Evolutionary conservation across 2,797 vertebrate species (phyloP).

Genomic region (Silurus lanzhouensis): DNA sequence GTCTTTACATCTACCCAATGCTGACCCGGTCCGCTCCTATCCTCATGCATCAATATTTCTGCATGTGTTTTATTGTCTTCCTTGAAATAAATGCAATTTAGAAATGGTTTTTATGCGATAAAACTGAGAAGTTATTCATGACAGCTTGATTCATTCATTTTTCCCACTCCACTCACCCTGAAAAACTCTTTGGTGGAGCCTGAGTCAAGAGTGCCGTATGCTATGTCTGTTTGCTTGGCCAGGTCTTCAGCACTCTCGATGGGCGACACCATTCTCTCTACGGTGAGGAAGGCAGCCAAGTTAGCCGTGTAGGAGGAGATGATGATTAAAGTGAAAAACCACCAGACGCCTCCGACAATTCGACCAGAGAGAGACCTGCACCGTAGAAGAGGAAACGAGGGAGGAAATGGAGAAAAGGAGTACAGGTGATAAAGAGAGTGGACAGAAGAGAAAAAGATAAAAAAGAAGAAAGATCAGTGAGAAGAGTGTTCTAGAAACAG

Average conservation of each 20-base stretch:
- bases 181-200: constrained; percentile 99
- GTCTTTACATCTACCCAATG: not conserved
- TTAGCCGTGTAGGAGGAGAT: constrained; percentile 99
- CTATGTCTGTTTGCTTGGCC: constrained; percentile 98
- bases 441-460: constrained; percentile 9
- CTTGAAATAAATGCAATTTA: not conserved
- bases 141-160: not conserved
- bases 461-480: constrained; percentile 33
- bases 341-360: constrained; percentile 98
- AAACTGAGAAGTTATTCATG: not conserved
- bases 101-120: not conserved
- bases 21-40: not conserved
- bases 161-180: constrained; percentile 79
- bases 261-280: constrained; percentile 97
- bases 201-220: constrained; percentile 95
- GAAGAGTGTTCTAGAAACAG: constrained; percentile 16
- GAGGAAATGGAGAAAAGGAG: constrained; percentile 24
- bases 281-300: constrained; percentile 97
- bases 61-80: not conserved
- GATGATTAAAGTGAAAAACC: constrained; percentile 99
- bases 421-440: constrained; percentile 7
- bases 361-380: constrained; percentile 95
- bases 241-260: constrained; percentile 90
- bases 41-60: not conserved
- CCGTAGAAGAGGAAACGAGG: constrained; percentile 13